Conservation (phyloP, 2,888 invertebrate species). For the Cryptus viduatorius region DNA sequence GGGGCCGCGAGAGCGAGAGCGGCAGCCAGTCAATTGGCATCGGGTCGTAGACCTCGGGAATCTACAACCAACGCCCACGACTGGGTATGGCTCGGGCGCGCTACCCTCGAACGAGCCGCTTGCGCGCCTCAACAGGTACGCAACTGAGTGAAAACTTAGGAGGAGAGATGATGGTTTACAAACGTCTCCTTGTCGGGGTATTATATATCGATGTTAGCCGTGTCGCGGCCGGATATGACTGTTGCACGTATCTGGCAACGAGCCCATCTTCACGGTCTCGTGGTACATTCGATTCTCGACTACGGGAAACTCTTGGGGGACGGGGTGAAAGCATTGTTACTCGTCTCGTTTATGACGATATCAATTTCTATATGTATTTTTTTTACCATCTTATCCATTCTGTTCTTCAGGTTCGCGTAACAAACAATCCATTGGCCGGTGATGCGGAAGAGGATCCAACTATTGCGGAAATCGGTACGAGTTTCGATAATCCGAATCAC, state of each 20-base stretch:
- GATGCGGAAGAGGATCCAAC: constrained; percentile 84
- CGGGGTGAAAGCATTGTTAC: background rate
- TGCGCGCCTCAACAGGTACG: constrained; percentile 83
- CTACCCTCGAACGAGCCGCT: constrained; percentile 88
- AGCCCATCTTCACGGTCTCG: constrained; percentile 64
- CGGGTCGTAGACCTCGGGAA: constrained; percentile 88
- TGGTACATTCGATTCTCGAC: constrained; percentile 22
- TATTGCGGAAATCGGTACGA: constrained; percentile 87
- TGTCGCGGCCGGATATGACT: constrained; percentile 28
- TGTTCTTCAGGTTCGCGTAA: constrained; percentile 89
- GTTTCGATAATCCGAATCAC: constrained; percentile 91
- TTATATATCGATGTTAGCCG: background rate
- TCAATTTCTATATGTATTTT: constrained; percentile 12
- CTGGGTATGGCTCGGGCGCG: constrained; percentile 97
- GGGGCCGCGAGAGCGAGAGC: constrained; percentile 87
- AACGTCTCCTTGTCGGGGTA: background rate
- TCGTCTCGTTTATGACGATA: constrained; percentile 7
- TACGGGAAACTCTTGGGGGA: background rate
- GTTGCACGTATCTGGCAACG: constrained; percentile 64
- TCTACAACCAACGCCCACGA: constrained; percentile 96
- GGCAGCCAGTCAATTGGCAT: constrained; percentile 86
- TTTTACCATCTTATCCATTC: background rate
- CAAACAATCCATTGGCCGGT: constrained; percentile 89
- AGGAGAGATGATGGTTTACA: constrained; percentile 12
- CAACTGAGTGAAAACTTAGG: constrained; percentile 14